Evolutionary conservation across 2,113 vertebrate species (phyloP).

Genomic region (Leptodactylus fuscus): DNA sequence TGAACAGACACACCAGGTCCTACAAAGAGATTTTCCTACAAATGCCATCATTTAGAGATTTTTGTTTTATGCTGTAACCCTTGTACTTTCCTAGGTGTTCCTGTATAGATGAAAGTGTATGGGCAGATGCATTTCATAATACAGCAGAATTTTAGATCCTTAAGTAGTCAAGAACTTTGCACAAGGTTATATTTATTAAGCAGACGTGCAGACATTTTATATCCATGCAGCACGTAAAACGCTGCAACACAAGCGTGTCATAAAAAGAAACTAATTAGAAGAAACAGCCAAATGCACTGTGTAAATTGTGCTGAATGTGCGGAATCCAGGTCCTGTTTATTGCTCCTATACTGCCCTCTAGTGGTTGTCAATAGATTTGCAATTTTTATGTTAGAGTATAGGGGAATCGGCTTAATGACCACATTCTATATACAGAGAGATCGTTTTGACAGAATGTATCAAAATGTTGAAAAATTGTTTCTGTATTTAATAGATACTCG

Average conservation of each 20-base stretch:
- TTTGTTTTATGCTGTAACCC: no score
- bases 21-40: no score
- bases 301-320: background rate
- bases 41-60: no score
- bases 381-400: background rate
- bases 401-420: background rate
- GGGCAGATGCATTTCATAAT: no score
- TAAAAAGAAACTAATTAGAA: background rate
- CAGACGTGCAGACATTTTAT: background rate
- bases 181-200: background rate
- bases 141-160: no score
- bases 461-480: no score
- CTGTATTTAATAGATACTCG: no score
- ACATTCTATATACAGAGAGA: background rate
- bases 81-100: no score
- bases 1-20: no score
- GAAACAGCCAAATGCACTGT: background rate
- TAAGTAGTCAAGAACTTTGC: background rate
- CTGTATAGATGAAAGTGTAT: no score
- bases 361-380: background rate
- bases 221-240: background rate
- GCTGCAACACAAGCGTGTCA: background rate
- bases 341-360: slow-evolving; percentile 41
- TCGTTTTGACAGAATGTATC: background rate
- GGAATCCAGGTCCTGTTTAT: background rate